Percentiles rank a stretch among this genome's conserved stretches.
Conservation (phyloP, 2,113 vertebrate species). For the Trematocara stigmaticum region DNA sequence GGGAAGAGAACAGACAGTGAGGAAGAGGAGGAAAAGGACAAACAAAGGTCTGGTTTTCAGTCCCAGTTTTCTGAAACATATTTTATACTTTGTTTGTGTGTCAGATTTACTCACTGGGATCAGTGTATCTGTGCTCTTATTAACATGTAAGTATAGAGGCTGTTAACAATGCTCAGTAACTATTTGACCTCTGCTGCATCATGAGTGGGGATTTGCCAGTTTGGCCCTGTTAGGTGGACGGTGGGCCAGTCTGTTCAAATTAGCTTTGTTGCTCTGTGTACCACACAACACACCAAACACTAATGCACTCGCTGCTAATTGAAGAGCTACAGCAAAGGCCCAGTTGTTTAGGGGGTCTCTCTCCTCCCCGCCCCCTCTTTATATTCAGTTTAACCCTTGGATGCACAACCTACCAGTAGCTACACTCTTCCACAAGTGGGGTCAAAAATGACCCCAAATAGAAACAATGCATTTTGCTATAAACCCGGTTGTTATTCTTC, state of each 20-base stretch:
- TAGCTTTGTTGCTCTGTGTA: not conserved
- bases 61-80: not conserved
- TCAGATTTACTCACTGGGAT: not conserved
- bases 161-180: not conserved
- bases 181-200: not conserved
- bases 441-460: too few species aligned
- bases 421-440: too few species aligned
- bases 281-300: not conserved
- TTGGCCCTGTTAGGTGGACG: not conserved
- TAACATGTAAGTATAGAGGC: not conserved
- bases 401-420: too few species aligned
- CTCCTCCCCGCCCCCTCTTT: not conserved
- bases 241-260: not conserved
- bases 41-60: constrained; percentile 49
- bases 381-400: not conserved
- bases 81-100: not conserved
- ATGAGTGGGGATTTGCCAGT: not conserved
- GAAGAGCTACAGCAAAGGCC: not conserved
- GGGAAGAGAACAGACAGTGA: constrained; percentile 21
- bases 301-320: not conserved
- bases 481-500: too few species aligned
- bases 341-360: not conserved
- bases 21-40: constrained; percentile 42
- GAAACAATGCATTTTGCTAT: too few species aligned
- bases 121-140: not conserved